Conservation (phyloP, 30 jellyfish, hydroid and myxozoan genomes). For the Euphysa ruthae region DNA sequence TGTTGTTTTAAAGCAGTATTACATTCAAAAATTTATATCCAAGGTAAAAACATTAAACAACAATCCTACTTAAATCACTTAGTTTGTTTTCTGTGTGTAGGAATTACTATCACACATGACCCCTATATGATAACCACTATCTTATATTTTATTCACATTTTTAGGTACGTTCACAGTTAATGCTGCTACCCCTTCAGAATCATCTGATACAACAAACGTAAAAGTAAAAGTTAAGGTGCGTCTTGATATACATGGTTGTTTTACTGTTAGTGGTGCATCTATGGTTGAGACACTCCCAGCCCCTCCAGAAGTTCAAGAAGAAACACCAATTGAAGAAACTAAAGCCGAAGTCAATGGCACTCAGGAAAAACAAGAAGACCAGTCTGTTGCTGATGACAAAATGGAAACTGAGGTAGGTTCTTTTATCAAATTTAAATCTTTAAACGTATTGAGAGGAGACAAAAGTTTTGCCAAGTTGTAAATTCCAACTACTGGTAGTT, state of each 20-base stretch:
- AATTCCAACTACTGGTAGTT: too few species aligned
- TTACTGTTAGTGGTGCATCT: constrained; percentile 70
- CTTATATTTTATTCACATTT: not conserved
- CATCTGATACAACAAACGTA: constrained; percentile 61
- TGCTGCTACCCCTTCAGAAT: constrained; percentile 60
- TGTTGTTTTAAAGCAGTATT: too few species aligned
- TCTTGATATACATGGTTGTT: constrained; percentile 67
- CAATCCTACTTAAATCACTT: too few species aligned
- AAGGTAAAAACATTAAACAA: too few species aligned
- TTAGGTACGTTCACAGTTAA: constrained; percentile 66
- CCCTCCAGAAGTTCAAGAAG: constrained; percentile 48
- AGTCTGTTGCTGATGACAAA: not conserved
- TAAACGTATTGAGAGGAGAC: not conserved
- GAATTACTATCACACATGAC: too few species aligned
- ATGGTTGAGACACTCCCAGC: constrained; percentile 66
- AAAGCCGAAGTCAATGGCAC: too few species aligned
- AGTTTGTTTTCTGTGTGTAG: too few species aligned
- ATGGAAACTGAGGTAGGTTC: constrained; percentile 1
- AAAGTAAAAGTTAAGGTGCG: constrained; percentile 71
- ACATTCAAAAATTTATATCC: too few species aligned
- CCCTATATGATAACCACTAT: too few species aligned
- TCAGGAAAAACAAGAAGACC: not conserved
- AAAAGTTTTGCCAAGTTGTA: too few species aligned
- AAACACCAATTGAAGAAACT: constrained; percentile 16
- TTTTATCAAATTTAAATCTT: too few species aligned